A percentile compares a stretch with the other conserved stretches of the same genome.
Conservation (phyloP, 2,113 vertebrate genomes). For the Ciconia boyciana region DNA sequence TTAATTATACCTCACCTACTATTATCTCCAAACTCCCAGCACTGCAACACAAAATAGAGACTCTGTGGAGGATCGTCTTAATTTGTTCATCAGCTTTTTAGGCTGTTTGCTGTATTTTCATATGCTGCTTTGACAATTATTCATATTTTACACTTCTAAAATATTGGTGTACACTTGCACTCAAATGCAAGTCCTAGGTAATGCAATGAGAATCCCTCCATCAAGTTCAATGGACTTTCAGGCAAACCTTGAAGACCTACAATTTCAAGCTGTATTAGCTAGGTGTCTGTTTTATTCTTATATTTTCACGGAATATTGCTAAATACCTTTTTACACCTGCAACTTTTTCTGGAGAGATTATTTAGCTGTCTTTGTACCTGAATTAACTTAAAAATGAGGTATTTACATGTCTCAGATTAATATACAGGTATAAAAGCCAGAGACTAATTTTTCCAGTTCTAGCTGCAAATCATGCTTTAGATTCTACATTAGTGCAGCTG, state of each 20-base stretch:
- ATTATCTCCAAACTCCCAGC: neutral
- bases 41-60: neutral
- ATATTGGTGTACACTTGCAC: neutral
- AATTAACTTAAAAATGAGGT: neutral
- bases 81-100: neutral
- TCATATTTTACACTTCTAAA: neutral
- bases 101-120: neutral
- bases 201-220: neutral
- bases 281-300: neutral
- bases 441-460: neutral
- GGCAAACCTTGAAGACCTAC: neutral
- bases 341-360: neutral
- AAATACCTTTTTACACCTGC: neutral
- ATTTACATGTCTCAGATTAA: neutral
- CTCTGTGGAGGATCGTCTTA: neutral
- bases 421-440: neutral
- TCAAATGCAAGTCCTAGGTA: neutral
- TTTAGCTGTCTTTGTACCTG: neutral
- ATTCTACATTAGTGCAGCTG: neutral
- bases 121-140: neutral
- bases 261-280: neutral
- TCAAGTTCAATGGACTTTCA: neutral
- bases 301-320: neutral
- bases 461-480: neutral
- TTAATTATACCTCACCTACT: neutral